phyloP scores from a whole-genome alignment of 2,797 vertebrate species.

The Hemitrygon akajei region DNA sequence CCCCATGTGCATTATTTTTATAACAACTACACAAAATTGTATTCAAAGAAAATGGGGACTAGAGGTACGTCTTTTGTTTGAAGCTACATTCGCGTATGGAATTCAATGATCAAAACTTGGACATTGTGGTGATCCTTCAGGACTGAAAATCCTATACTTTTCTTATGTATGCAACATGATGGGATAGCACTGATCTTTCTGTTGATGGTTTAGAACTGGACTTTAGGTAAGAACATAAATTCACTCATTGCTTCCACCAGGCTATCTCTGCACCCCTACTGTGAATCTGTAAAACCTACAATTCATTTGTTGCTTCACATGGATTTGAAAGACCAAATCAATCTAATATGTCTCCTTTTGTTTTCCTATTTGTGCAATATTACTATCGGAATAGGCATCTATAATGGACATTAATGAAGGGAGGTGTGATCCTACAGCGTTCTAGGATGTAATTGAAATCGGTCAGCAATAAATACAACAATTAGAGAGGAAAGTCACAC shows the following conservation, averaged over 20 bases:
- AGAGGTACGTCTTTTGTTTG: background rate
- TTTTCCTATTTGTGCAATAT: background rate
- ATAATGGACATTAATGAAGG: background rate
- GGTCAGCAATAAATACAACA: background rate
- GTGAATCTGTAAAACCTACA: background rate
- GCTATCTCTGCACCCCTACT: background rate
- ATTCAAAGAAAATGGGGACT: background rate
- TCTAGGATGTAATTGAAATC: background rate
- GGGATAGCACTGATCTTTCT: background rate
- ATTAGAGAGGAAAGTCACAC: too few relatives aligned
- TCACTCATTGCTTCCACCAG: background rate
- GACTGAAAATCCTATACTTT: background rate
- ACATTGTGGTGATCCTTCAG: background rate
- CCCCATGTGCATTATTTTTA: background rate
- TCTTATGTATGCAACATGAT: background rate
- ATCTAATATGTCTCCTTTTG: background rate
- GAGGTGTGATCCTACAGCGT: background rate
- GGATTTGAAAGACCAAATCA: background rate
- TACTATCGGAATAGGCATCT: background rate
- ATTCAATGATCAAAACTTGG: too few relatives aligned
- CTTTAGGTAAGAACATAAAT: background rate
- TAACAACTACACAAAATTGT: background rate
- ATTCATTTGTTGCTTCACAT: background rate
- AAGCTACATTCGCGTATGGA: background rate
- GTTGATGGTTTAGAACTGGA: background rate